Conservation (phyloP, 2,888 invertebrate species). For the Listrodromus nycthemerus region DNA sequence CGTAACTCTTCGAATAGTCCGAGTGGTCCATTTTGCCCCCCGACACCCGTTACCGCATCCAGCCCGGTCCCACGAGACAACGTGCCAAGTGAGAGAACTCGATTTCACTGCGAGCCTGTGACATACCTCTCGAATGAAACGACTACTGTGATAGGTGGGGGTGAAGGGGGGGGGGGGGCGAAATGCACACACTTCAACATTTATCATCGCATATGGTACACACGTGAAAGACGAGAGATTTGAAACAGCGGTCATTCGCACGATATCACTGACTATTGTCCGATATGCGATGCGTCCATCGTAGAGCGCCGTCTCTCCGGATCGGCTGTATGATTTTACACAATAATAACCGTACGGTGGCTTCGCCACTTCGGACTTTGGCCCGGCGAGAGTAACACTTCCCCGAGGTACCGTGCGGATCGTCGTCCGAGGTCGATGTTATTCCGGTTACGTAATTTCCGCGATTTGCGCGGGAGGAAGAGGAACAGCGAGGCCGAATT, state of each 20-base stretch:
- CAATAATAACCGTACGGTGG: not conserved
- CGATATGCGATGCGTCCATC: not conserved
- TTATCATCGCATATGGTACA: not conserved
- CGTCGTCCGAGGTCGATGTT: not conserved
- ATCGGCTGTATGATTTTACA: not conserved
- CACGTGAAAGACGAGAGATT: slow-evolving; percentile 12
- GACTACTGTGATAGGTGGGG: not conserved
- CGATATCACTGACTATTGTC: slow-evolving; percentile 10
- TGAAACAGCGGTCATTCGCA: slow-evolving; percentile 29
- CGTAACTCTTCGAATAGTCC: too few relatives aligned
- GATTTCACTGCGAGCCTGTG: slow-evolving; percentile 4
- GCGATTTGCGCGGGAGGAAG: slow-evolving; percentile 51
- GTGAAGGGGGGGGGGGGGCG: too few relatives aligned
- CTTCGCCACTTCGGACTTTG: slow-evolving; percentile 19
- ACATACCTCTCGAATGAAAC: not conserved
- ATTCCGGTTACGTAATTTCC: slow-evolving; percentile 74
- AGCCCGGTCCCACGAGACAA: slow-evolving; percentile 7
- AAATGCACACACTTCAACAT: not conserved
- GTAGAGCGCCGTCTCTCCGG: not conserved
- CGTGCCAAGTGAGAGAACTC: not conserved
- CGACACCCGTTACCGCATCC: not conserved
- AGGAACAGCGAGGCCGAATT: slow-evolving; percentile 73
- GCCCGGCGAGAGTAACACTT: not conserved
- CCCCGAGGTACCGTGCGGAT: not conserved
- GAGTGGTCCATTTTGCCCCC: too few relatives aligned